phyloP scores from a whole-genome alignment of 2,113 vertebrate genomes.

The Gambusia affinis region DNA sequence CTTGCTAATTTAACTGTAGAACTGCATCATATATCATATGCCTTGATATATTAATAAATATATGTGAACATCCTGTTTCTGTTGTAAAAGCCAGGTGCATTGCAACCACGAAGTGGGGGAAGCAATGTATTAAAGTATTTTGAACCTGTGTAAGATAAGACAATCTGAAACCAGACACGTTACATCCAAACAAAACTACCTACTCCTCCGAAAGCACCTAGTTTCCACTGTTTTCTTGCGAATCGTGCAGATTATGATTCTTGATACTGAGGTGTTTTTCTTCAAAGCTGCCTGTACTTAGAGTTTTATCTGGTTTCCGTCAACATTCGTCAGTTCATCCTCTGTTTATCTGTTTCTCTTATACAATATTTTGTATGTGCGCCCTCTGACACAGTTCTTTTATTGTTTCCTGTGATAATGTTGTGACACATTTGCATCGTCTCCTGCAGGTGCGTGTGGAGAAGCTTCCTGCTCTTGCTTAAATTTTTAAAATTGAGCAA shows the following conservation, averaged over 20 bases:
- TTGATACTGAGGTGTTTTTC: neutral
- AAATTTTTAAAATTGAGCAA: neutral
- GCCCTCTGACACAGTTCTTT: neutral
- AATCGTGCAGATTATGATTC: neutral
- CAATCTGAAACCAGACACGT: neutral
- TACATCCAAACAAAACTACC: neutral
- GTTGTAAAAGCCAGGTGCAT: neutral
- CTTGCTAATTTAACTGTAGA: neutral
- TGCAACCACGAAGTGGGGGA: neutral
- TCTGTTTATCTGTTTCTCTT: slow-evolving; percentile 3
- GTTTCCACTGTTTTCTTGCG: slow-evolving; percentile 21
- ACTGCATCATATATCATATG: neutral
- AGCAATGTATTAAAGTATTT: neutral
- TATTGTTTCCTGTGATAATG: slow-evolving; percentile 45
- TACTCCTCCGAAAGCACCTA: neutral
- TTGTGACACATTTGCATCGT: slow-evolving; percentile 12
- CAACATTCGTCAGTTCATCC: neutral
- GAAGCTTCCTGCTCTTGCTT: neutral
- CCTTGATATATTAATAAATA: neutral
- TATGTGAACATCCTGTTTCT: neutral
- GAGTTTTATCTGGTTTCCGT: neutral
- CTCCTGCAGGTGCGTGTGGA: slow-evolving; percentile 6
- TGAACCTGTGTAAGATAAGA: neutral
- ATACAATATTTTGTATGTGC: neutral
- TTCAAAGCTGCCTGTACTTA: neutral